Conservation (phyloP, 2,113 vertebrate genomes). For the Spilogale gracilis region DNA sequence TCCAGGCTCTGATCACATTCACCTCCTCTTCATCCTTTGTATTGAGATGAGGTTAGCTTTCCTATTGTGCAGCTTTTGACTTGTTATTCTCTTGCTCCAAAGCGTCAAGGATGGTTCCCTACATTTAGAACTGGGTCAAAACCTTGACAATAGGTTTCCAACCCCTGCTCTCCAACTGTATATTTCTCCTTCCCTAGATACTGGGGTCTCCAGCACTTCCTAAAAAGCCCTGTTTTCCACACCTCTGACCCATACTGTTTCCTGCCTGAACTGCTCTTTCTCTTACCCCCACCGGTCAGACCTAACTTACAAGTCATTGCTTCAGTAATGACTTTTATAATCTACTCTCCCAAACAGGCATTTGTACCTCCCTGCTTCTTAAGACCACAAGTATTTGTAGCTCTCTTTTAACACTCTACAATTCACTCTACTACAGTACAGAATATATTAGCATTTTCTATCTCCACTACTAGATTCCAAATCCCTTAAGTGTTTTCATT, state of each 20-base stretch:
- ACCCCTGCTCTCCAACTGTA: not conserved
- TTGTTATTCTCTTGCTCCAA: not conserved
- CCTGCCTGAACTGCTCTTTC: not conserved
- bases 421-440: not conserved
- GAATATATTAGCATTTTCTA: not conserved
- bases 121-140: not conserved
- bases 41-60: not conserved
- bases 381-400: not conserved
- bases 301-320: not conserved
- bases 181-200: not conserved
- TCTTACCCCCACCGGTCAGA: not conserved
- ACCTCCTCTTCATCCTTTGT: not conserved
- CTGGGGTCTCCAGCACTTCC: not conserved
- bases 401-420: not conserved
- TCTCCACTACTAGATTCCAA: not conserved
- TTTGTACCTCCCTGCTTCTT: not conserved
- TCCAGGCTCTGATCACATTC: not conserved
- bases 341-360: not conserved
- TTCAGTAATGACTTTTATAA: not conserved
- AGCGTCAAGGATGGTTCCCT: not conserved
- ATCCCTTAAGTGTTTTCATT: not conserved
- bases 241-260: fast-evolving
- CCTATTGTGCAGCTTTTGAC: not conserved
- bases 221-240: not conserved
- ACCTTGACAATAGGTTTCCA: not conserved